Base-by-base conservation (phyloP, 2,888 invertebrate species). In the Phyllotreta striolata region DNA sequence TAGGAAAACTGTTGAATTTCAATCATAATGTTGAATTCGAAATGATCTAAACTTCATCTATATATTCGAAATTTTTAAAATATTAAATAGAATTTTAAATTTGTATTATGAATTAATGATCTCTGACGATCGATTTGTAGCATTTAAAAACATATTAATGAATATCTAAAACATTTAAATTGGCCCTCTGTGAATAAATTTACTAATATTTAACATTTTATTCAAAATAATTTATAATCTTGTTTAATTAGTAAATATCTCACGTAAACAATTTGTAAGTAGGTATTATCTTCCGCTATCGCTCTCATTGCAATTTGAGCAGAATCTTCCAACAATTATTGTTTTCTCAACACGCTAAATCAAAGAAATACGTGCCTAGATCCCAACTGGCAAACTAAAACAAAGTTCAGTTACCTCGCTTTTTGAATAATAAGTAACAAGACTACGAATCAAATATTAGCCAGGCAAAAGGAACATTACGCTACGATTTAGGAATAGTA, bases 401-500 rank as follows among this genome's bases (percentile, higher is more conserved):
- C 38, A 37, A 52, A 52, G 38, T 52, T 52, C 38, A 38, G 52
- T 38, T 52, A 52, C 52, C 37, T 38, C 38, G 52, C 52, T 38
- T 52, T 52, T 52, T 39, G 38, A 52, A 38, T 52, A 38, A 52
- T 52, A 52, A 52, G 52, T 38, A 52, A 52, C 52, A 52, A 52
- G 52, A 52, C 14, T 47, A 47, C 38, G 38, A 52, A 52, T 52
- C 52, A 52, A 38, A 52, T 52, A 52, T 52, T 52, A 52, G 52
- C 38, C 52, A 12, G 8, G 38, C 52, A 52, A 52, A 52, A 38
- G 38, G 52, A 52, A 52, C 12, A 52, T 13, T 12, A 38, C 13
- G 52, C 52, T 37, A 52, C 52, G 38, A 34, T 52, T 52, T 52
- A 13, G 52, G 52, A 52, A 52, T 52, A 52, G 52, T 52, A 52